These are phyloP conservation scores for Lepus timidus DNA, from an alignment of 2,113 vertebrate genomes.

Conservation along the genomic window DNA sequence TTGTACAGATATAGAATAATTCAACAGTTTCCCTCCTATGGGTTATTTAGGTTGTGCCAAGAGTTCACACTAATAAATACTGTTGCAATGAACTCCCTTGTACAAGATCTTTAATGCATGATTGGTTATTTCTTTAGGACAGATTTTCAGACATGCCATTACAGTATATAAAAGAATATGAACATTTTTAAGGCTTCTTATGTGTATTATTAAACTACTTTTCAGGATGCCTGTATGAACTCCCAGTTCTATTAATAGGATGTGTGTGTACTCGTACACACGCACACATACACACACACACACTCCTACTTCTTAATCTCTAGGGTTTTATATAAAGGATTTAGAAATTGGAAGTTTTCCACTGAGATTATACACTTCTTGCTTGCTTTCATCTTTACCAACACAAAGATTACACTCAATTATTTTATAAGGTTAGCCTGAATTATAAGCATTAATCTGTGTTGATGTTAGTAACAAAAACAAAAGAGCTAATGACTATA, in stretches of 20 bases:
- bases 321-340: neutral
- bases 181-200: constrained; percentile 26
- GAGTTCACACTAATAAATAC: constrained; percentile 16
- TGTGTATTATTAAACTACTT: constrained; percentile 6
- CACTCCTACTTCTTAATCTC: neutral
- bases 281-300: neutral
- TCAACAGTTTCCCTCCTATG: neutral
- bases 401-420: constrained; percentile 30
- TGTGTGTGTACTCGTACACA: neutral
- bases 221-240: neutral
- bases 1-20: neutral
- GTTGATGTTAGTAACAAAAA: neutral
- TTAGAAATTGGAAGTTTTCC: constrained; percentile 23
- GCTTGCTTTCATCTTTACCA: neutral
- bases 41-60: neutral
- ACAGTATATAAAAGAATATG: neutral
- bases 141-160: neutral
- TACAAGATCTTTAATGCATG: constrained; percentile 34
- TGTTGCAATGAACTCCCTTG: neutral
- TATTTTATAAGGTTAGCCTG: constrained; percentile 7
- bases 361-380: neutral
- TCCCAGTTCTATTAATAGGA: neutral
- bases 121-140: constrained; percentile 4
- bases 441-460: neutral
- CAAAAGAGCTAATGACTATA: neutral